Percentiles rank a stretch among this genome's conserved stretches.
Evolutionary conservation across 2,888 invertebrate species (phyloP).

Genomic region (Gari tellinella): DNA sequence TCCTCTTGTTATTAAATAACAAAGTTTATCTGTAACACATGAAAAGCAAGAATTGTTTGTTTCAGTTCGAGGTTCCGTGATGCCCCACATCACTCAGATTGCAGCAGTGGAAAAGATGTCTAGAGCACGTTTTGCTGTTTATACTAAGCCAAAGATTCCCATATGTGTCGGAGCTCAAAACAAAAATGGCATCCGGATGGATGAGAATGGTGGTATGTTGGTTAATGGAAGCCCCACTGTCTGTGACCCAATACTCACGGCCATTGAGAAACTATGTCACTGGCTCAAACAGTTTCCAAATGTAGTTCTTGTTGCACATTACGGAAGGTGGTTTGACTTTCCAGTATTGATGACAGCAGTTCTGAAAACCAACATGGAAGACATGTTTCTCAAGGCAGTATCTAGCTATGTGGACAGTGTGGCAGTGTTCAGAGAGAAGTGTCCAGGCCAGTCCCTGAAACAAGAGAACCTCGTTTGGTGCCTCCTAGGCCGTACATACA

Average conservation of each 20-base stretch:
- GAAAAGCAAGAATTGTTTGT: too few relatives aligned
- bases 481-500: conserved; percentile 14
- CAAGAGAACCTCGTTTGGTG: conserved; percentile 15
- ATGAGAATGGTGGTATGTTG: not conserved
- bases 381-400: conserved; percentile 5
- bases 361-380: not conserved
- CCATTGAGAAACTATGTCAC: conserved; percentile 3
- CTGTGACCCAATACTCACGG: not conserved
- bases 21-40: too few relatives aligned
- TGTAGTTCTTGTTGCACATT: conserved; percentile 34
- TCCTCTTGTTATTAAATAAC: too few relatives aligned
- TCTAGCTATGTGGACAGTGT: conserved; percentile 22
- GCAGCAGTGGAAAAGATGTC: not conserved
- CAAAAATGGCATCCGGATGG: not conserved
- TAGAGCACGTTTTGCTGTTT: not conserved
- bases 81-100: not conserved
- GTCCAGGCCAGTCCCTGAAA: conserved; percentile 16
- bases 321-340: conserved; percentile 45
- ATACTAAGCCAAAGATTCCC: not conserved
- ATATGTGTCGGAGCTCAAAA: not conserved
- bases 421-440: conserved; percentile 8
- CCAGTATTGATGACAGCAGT: conserved; percentile 15
- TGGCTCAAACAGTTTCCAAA: conserved; percentile 25
- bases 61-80: not conserved
- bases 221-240: conserved; percentile 5